Percentiles rank a stretch among this genome's conserved stretches.
phyloP scores from a whole-genome alignment of 2,113 vertebrate genomes.

The Heterotilapia buettikoferi region DNA sequence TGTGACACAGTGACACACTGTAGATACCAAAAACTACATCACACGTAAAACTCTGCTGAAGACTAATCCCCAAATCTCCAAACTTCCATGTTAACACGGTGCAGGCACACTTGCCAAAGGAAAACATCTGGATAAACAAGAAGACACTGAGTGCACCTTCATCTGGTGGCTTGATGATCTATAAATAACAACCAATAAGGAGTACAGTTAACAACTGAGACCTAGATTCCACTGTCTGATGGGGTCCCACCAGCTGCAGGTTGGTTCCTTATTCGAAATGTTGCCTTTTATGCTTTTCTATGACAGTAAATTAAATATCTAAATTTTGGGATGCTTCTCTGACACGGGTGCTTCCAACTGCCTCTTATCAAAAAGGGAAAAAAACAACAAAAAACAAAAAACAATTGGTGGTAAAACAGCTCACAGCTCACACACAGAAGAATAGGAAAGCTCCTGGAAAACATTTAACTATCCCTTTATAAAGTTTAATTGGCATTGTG shows the following conservation, averaged over 20 bases:
- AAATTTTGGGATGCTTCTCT: background rate
- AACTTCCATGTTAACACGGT: constrained; percentile 29
- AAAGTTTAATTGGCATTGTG: background rate
- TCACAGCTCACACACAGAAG: background rate
- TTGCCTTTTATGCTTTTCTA: background rate
- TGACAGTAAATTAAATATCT: background rate
- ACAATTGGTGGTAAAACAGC: background rate
- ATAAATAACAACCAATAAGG: background rate
- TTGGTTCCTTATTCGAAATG: background rate
- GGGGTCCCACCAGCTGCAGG: background rate
- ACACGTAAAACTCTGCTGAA: background rate
- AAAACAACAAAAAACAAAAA: background rate
- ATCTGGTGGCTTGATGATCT: background rate
- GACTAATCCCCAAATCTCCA: constrained; percentile 28
- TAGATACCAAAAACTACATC: background rate
- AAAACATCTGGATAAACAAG: background rate
- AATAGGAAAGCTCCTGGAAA: background rate
- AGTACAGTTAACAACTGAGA: constrained; percentile 6
- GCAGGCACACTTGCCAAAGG: background rate
- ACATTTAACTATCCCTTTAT: background rate
- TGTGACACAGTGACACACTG: background rate
- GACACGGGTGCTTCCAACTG: background rate
- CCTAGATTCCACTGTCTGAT: background rate
- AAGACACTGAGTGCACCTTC: background rate
- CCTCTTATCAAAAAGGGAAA: background rate